Evolutionary conservation across 1,140 invertebrate species (phyloP).

Genomic region (Anastrepha ludens): DNA sequence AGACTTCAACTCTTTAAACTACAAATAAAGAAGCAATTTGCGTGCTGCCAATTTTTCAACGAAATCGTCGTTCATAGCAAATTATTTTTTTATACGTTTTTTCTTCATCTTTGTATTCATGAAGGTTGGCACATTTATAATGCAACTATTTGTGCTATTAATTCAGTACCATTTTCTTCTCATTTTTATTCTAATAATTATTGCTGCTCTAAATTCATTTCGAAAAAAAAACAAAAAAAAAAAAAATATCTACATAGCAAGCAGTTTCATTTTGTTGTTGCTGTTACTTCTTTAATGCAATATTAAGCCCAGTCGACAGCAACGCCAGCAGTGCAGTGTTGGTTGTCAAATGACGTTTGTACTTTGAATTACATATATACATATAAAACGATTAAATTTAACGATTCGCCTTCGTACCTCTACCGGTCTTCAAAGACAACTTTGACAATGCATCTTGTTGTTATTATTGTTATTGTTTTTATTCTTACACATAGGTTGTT

Average conservation of each 20-base stretch:
- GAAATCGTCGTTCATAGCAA: neutral
- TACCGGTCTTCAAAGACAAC: slow-evolving; percentile 36
- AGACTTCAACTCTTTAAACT: neutral
- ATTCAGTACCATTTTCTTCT: neutral
- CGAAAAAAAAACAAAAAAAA: neutral
- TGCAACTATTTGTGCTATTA: neutral
- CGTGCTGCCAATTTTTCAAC: neutral
- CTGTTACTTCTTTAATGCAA: neutral
- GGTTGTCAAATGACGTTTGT: neutral
- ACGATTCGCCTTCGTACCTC: slow-evolving; percentile 29
- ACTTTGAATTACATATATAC: slow-evolving; percentile 11
- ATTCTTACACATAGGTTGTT: neutral
- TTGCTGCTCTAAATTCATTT: slow-evolving; percentile 26
- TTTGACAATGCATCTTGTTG: slow-evolving; percentile 10
- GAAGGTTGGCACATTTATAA: neutral
- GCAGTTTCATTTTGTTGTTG: neutral
- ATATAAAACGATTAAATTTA: slow-evolving; percentile 15
- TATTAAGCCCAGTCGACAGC: neutral
- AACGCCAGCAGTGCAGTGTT: neutral
- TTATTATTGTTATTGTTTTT: neutral
- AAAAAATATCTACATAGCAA: neutral
- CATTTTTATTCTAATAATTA: neutral
- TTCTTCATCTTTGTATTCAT: neutral
- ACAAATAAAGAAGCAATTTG: neutral
- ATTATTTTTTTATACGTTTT: neutral